Percentiles rank a stretch among this genome's conserved stretches.
These are phyloP conservation scores for Unio delphinus DNA, from an alignment of 2,888 invertebrate species.

Conservation along the genomic window DNA sequence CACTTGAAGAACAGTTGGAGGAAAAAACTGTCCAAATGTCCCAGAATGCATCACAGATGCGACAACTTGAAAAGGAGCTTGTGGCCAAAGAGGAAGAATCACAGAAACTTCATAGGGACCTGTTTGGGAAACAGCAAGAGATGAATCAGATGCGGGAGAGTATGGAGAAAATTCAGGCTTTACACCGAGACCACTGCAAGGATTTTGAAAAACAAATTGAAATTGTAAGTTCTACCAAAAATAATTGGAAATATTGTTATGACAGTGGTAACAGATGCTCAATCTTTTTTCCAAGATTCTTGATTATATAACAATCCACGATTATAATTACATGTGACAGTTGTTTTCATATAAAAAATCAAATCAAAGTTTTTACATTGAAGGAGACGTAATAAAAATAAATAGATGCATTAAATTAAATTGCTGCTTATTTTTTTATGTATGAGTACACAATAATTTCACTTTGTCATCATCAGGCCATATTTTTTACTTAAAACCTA, in stretches of 20 bases:
- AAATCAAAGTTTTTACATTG: too few species aligned
- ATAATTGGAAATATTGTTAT: neutral
- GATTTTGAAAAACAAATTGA: constrained; percentile 62
- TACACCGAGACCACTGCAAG: constrained; percentile 54
- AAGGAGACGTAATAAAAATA: too few species aligned
- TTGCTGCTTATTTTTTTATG: too few species aligned
- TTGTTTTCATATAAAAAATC: too few species aligned
- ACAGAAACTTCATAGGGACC: constrained; percentile 37
- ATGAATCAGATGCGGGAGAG: constrained; percentile 24
- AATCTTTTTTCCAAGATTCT: too few species aligned
- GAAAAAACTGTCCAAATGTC: constrained; percentile 54
- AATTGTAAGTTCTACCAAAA: constrained; percentile 39
- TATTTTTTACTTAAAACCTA: neutral
- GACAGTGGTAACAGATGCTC: too few species aligned
- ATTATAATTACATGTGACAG: too few species aligned
- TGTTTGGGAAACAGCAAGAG: constrained; percentile 36
- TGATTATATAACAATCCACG: too few species aligned
- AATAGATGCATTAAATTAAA: too few species aligned
- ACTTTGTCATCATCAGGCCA: neutral
- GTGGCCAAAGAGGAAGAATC: constrained; percentile 32
- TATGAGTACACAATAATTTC: too few species aligned
- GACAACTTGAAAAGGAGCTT: constrained; percentile 53
- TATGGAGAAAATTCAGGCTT: constrained; percentile 39
- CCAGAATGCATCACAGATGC: constrained; percentile 42
- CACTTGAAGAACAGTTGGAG: constrained; percentile 53